These are phyloP conservation scores for Crematogaster levior DNA, from an alignment of 2,888 invertebrate species.

Conservation along the genomic window DNA sequence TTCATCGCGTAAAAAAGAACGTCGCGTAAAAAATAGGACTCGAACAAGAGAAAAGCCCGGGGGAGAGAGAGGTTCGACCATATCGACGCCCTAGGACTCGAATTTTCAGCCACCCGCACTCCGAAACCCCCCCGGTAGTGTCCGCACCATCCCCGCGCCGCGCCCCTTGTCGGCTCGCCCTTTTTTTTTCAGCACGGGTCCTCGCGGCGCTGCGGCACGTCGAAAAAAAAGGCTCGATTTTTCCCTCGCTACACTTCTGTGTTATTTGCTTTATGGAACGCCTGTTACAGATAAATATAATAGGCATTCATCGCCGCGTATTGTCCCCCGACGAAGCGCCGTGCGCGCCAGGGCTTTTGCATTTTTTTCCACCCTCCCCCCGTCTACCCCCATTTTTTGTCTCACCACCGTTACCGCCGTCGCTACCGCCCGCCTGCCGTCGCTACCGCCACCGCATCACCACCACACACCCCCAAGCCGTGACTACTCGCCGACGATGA, in stretches of 20 bases:
- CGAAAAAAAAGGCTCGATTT: constrained; percentile 77
- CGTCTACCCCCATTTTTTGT: constrained; percentile 74
- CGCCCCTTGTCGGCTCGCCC: constrained; percentile 51
- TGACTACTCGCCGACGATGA: constrained; percentile 50
- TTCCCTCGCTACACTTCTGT: constrained; percentile 82
- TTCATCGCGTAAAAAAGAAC: constrained; percentile 51
- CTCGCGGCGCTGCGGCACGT: constrained; percentile 75
- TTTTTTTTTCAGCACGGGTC: constrained; percentile 66
- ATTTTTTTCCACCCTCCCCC: constrained; percentile 77
- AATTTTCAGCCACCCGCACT: constrained; percentile 71
- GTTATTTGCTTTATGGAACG: constrained; percentile 86
- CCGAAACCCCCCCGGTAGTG: constrained; percentile 45
- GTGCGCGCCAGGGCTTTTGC: constrained; percentile 83
- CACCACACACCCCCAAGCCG: constrained; percentile 11
- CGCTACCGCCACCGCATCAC: constrained; percentile 43
- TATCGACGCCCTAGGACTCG: constrained; percentile 69
- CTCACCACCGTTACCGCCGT: constrained; percentile 70
- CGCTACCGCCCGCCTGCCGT: constrained; percentile 57
- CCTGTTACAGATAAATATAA: constrained; percentile 86
- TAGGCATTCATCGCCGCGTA: constrained; percentile 85
- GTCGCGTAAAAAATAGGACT: constrained; percentile 65
- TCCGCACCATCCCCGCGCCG: constrained; percentile 14
- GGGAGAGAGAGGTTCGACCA: constrained; percentile 55
- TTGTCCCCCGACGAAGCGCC: constrained; percentile 84
- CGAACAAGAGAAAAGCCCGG: constrained; percentile 45